Percentiles rank a stretch among this genome's conserved stretches.
phyloP scores from a whole-genome alignment of 2,113 vertebrate genomes.

The Recurvirostra avosetta region DNA sequence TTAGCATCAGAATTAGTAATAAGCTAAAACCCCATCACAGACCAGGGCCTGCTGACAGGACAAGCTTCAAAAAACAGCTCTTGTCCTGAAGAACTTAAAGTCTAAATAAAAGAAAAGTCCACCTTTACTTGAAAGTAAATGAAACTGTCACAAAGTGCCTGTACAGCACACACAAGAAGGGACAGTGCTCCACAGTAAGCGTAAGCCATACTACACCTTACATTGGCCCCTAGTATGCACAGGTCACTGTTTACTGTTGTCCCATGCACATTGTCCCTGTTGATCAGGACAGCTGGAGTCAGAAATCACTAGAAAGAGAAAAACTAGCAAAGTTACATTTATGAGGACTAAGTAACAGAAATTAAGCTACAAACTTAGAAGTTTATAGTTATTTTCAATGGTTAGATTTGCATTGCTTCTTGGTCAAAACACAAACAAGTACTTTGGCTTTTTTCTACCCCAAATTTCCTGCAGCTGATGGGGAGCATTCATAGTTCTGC shows the following conservation, averaged over 20 bases:
- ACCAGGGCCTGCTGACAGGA: background rate
- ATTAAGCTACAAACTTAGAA: background rate
- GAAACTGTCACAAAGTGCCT: background rate
- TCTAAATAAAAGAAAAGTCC: background rate
- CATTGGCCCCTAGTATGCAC: background rate
- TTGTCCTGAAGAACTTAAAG: background rate
- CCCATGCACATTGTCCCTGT: background rate
- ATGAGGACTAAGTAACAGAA: background rate
- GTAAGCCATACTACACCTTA: background rate
- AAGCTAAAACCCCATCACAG: background rate
- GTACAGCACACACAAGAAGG: background rate
- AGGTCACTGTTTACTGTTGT: background rate
- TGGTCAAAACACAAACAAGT: background rate
- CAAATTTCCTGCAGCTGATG: background rate
- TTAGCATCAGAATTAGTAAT: background rate
- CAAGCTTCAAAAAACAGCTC: background rate
- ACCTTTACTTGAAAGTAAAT: background rate
- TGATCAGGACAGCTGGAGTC: background rate
- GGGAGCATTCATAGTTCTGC: background rate
- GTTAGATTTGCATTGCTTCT: background rate
- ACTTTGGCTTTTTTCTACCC: background rate
- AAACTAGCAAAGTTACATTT: background rate
- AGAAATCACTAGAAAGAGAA: background rate
- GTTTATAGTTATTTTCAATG: background rate
- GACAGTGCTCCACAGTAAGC: background rate